Evolutionary conservation across 2,888 invertebrate genomes (phyloP), one percentile per base, ranked within the genome.

Genomic region (Antitype chi): DNA sequence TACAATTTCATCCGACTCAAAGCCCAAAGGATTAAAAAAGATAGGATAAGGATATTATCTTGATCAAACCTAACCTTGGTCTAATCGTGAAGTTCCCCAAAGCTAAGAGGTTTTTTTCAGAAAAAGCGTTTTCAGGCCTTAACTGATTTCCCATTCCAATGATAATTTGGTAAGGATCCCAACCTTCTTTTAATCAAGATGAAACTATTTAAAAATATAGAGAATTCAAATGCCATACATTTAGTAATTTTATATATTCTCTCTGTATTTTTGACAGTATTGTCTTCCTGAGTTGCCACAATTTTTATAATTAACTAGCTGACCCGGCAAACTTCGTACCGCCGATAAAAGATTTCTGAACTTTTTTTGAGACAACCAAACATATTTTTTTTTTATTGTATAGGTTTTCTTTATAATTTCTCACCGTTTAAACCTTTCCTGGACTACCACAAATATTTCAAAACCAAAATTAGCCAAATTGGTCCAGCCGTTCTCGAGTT

Each of bases 21-120:
- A 78, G 23, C 32, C 57, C 52, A 64, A 66, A 64, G 57, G 76
- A 78, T 64, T 78, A 82, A 59, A 82, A 60, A 53, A 52, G n/a
- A n/a, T n/a, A n/a, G n/a, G n/a, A n/a, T n/a, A n/a, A n/a, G 52
- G 57, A n/a, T 47, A 53, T 82, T 82, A 78, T 78, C 78, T 78
- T 81, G 32, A 82, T 76, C 82, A 17, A 57, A 17, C 25, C 17
- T 32, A 32, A 64, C 57, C 76, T 76, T 66, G 52, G 20, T 57
- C 57, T 78, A 76, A 81, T 78, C 76, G 64, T 64, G 57, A 59
- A 59, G 15, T 47, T 81, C 8, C 32, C 52, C n/a, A 57, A 64
- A 64, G 76, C 52, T 38, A 53, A 78, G 32, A 81, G 43, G 20
- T 60, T 82, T 78, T 78, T 76, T 76, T 59, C 4, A n/a, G 52